These are phyloP conservation scores for Oithona nana DNA, from an alignment of 2,888 invertebrate species.

Conservation along the genomic window DNA sequence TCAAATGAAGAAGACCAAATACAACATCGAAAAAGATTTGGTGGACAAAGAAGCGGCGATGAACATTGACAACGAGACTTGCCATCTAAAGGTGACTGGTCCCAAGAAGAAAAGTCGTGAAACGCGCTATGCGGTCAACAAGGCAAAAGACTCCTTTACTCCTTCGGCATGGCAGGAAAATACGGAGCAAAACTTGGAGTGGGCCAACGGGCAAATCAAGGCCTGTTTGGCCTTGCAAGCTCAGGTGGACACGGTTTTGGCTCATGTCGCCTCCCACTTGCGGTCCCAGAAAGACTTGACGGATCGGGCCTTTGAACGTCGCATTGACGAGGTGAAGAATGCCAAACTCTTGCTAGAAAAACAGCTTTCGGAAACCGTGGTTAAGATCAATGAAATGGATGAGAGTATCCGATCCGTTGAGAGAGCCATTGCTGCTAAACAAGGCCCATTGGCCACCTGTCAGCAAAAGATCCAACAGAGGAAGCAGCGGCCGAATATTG, in stretches of 20 bases:
- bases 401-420: constrained; percentile 4
- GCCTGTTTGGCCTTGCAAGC: background rate
- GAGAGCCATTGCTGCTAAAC: background rate
- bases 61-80: constrained; percentile 6
- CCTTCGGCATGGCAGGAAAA: constrained; percentile 9
- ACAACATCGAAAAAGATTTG: constrained; percentile 7
- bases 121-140: background rate
- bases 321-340: constrained; percentile 7
- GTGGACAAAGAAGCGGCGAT: constrained; percentile 13
- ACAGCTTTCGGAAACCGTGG: constrained; percentile 15
- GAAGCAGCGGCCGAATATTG: constrained; percentile 8
- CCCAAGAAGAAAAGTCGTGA: background rate
- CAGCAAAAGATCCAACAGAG: constrained; percentile 13
- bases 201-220: constrained; percentile 1
- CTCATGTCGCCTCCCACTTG: constrained; percentile 5
- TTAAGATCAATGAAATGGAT: constrained; percentile 13
- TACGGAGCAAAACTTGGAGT: background rate
- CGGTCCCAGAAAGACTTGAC: constrained; percentile 10
- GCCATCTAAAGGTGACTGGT: constrained; percentile 1
- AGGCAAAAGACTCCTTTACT: background rate
- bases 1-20: background rate
- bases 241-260: constrained; percentile 3
- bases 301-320: constrained; percentile 12
- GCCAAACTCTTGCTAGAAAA: constrained; percentile 9
- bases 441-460: constrained; percentile 10